These are phyloP conservation scores for Nomia melanderi DNA, from an alignment of 1,140 invertebrate genomes.

Conservation along the genomic window DNA sequence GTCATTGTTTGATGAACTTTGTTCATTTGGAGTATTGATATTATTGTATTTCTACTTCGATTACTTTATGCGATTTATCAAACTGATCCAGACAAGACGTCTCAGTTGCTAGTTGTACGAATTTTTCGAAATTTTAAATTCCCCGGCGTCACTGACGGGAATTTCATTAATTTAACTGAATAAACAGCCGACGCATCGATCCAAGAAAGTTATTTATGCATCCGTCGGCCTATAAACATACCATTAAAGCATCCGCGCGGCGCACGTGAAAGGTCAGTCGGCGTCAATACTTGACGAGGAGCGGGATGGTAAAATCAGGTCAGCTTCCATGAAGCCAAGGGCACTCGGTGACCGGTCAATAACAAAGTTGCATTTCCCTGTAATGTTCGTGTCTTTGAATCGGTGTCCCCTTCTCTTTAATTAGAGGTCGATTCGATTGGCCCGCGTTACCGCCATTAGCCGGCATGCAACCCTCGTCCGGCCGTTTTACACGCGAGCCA, in stretches of 20 bases:
- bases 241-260: slow-evolving; percentile 5
- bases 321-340: slow-evolving; percentile 41
- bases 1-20: no score
- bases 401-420: slow-evolving; percentile 31
- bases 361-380: slow-evolving; percentile 35
- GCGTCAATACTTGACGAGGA: slow-evolving; percentile 36
- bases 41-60: no score
- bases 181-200: neutral
- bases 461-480: neutral
- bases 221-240: neutral
- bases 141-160: neutral
- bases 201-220: slow-evolving; percentile 9
- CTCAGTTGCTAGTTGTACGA: no score
- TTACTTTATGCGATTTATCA: no score
- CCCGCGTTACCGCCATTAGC: neutral
- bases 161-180: slow-evolving; percentile 16
- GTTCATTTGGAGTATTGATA: no score
- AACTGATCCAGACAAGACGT: no score
- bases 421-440: neutral
- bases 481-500: neutral
- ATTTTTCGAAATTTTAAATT: neutral
- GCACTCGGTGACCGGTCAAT: slow-evolving; percentile 20
- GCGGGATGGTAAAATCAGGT: slow-evolving; percentile 37
- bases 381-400: slow-evolving; percentile 31
- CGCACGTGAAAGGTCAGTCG: slow-evolving; percentile 36